Conservation (phyloP, 2,888 invertebrate species). For the Ormyrus rosae region DNA sequence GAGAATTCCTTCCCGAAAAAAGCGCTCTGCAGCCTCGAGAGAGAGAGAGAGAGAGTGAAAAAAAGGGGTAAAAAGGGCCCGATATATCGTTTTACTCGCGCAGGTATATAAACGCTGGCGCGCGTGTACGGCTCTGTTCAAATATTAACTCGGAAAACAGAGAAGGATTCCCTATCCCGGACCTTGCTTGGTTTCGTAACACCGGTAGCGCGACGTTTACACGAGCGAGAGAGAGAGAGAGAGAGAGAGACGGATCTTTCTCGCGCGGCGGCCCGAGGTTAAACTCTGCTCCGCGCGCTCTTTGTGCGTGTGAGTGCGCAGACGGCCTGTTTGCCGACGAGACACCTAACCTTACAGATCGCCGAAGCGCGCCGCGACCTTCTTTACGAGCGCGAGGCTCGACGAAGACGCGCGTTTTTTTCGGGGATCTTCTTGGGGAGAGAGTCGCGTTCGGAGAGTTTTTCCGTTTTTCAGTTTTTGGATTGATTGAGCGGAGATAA, state of each 20-base stretch:
- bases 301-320: background rate
- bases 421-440: too few relatives aligned
- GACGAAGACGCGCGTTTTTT: too few relatives aligned
- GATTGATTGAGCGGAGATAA: too few relatives aligned
- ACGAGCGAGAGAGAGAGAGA: conserved; percentile 58
- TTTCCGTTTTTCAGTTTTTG: too few relatives aligned
- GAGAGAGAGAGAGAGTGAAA: background rate
- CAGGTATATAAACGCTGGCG: background rate
- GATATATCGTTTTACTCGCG: conserved; percentile 22
- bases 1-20: conserved; percentile 15
- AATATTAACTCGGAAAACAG: conserved; percentile 75
- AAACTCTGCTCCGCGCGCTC: conserved; percentile 16
- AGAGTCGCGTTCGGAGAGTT: too few relatives aligned
- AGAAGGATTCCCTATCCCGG: conserved; percentile 62
- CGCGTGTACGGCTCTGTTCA: conserved; percentile 66
- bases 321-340: conserved; percentile 60
- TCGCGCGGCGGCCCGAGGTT: conserved; percentile 16
- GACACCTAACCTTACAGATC: conserved; percentile 47
- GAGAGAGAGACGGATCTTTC: conserved; percentile 42
- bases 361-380: background rate
- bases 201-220: conserved; percentile 73
- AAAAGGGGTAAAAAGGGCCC: conserved; percentile 23
- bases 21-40: background rate
- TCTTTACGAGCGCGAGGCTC: too few relatives aligned
- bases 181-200: conserved; percentile 72